These are phyloP conservation scores for Stomatorhinus ivindoensis DNA, from an alignment of 2,113 vertebrate genomes.

Conservation along the genomic window DNA sequence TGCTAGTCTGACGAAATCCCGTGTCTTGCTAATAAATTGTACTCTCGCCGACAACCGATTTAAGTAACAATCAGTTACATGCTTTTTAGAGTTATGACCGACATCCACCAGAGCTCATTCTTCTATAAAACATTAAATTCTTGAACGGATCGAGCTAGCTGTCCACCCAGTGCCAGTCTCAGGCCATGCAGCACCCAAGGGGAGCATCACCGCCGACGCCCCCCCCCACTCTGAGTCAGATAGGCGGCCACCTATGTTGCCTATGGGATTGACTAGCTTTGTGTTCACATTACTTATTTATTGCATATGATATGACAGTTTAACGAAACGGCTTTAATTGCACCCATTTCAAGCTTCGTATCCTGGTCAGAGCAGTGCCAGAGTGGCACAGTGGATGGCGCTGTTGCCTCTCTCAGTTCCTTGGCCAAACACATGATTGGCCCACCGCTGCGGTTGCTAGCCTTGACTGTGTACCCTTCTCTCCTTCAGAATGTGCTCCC, in stretches of 20 bases:
- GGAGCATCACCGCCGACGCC: too few relatives aligned
- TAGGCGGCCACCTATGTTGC: not conserved
- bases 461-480: slow-evolving; percentile 54
- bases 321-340: not conserved
- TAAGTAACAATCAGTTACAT: not conserved
- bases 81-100: not conserved
- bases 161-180: not conserved
- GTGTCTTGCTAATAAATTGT: not conserved
- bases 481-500: slow-evolving; percentile 71
- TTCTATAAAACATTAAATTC: not conserved
- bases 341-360: not conserved
- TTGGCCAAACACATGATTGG: not conserved
- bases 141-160: not conserved
- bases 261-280: not conserved
- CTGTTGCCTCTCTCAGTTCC: not conserved
- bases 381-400: too few relatives aligned
- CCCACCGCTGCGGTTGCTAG: slow-evolving; percentile 26
- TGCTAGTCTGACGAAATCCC: too few relatives aligned
- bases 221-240: too few relatives aligned
- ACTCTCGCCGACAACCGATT: not conserved
- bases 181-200: too few relatives aligned
- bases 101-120: not conserved
- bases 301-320: not conserved
- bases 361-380: not conserved
- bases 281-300: not conserved